Conservation (phyloP, 2,888 invertebrate species). For the Cheiracanthium punctorium region DNA sequence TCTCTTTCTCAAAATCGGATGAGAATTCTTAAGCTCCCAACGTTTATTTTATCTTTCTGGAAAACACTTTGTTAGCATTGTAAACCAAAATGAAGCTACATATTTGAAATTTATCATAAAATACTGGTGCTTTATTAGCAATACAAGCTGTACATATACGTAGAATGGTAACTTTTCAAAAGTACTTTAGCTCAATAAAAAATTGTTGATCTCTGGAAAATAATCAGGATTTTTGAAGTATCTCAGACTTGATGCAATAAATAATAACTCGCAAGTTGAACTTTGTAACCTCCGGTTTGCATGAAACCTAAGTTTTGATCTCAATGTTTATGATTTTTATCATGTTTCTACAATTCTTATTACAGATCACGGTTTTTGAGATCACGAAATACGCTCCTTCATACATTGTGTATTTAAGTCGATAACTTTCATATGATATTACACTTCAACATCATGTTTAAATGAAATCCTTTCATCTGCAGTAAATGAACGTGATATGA, state of each 20-base stretch:
- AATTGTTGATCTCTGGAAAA: conserved; percentile 23
- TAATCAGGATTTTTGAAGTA: conserved; percentile 31
- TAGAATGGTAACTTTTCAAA: no score
- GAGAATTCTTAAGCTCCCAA: no score
- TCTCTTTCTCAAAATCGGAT: no score
- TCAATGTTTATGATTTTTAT: conserved; percentile 58
- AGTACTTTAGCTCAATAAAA: background rate
- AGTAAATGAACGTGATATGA: conserved; percentile 66
- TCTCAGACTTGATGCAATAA: conserved; percentile 17
- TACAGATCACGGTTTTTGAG: conserved; percentile 58
- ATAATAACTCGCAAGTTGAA: conserved; percentile 60
- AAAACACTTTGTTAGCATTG: no score
- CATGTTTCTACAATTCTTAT: conserved; percentile 63
- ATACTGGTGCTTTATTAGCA: no score
- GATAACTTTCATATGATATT: conserved; percentile 68
- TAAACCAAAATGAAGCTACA: no score
- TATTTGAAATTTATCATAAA: no score
- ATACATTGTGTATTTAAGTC: conserved; percentile 67
- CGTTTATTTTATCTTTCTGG: no score
- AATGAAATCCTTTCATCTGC: conserved; percentile 60
- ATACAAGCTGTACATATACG: no score
- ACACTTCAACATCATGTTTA: conserved; percentile 65
- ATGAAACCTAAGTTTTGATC: conserved; percentile 50
- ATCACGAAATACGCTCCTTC: conserved; percentile 65
- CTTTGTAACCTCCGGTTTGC: conserved; percentile 45